phyloP scores from a whole-genome alignment of 2,113 vertebrate species.

The Tachysurus fulvidraco region DNA sequence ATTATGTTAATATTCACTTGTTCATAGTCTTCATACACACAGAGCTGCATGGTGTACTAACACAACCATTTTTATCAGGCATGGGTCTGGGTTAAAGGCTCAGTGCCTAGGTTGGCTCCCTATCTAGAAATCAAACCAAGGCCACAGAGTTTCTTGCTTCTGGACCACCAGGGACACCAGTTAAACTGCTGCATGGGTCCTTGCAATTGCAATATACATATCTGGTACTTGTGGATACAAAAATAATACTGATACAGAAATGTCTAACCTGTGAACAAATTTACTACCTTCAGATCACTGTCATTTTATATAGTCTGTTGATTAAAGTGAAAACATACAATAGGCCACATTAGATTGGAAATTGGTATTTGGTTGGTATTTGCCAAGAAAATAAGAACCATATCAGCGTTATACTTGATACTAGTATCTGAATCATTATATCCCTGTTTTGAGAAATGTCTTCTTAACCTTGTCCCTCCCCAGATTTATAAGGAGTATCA shows the following conservation, averaged over 20 bases:
- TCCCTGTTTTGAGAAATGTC: not conserved
- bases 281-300: not conserved
- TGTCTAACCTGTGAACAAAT: not conserved
- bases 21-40: not conserved
- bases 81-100: no score
- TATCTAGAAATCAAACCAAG: no score
- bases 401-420: not conserved
- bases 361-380: not conserved
- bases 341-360: not conserved
- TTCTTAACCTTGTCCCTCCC: not conserved
- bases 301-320: not conserved
- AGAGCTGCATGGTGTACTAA: not conserved
- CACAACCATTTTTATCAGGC: no score
- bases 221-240: not conserved
- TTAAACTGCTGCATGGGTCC: no score
- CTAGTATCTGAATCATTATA: not conserved
- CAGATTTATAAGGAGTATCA: not conserved
- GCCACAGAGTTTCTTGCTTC: no score
- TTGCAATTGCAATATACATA: not conserved
- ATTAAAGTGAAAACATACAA: not conserved
- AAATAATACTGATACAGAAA: not conserved
- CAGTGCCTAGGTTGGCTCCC: no score
- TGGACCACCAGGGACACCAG: no score
- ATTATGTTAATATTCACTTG: not conserved
- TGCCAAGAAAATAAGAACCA: not conserved